Evolutionary conservation across 2,888 invertebrate genomes (phyloP), one percentile per base, ranked within the genome.

Genomic region (Silvanus unidentatus): DNA sequence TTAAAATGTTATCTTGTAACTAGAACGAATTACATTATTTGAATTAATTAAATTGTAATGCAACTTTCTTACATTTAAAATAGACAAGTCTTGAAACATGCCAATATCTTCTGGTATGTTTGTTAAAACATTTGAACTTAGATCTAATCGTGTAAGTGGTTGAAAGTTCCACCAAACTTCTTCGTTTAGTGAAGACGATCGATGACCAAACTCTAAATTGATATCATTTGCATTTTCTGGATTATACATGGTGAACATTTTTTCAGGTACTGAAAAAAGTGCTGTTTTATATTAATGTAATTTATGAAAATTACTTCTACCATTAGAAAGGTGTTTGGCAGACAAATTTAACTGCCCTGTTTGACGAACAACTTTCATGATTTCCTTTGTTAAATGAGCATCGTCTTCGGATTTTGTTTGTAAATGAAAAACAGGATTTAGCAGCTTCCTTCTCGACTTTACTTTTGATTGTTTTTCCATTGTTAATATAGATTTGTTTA

Each of bases 1-100:
- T 76, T 61, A 95, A 69, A 38, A 81, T 80, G 75, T 95, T 94
- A 69, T 91, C 88, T 72, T 92, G 89, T 39, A 92, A 75, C 91
- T 93, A 58, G 52, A 65, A 65, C 11, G 11, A 37, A 11, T 37
- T 37, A 15, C 22, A 32, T 32, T 12, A 5, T 44, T 43, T n/a
- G n/a, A n/a, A 40, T 8, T 43, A 14, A 41, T 22, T 40, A 28
- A 41, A 30, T 27, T 39, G 36, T 13, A 11, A 14, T 36, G 8
- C 22, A 8, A 22, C 22, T 8, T 3, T 5, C 22, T 73, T 73
- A 88, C 88, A 75, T 84, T 82, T 59, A 88, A 74, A 37, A 80
- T 80, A 30, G 79, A 77, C 39, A 89, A 75, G 59, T 84, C 81
- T 53, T 79, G 75, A 47, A 89, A 74, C 55, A 79, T 75, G 61